phyloP scores from a whole-genome alignment of 2,888 invertebrate species.

The Saturnia japonica region DNA sequence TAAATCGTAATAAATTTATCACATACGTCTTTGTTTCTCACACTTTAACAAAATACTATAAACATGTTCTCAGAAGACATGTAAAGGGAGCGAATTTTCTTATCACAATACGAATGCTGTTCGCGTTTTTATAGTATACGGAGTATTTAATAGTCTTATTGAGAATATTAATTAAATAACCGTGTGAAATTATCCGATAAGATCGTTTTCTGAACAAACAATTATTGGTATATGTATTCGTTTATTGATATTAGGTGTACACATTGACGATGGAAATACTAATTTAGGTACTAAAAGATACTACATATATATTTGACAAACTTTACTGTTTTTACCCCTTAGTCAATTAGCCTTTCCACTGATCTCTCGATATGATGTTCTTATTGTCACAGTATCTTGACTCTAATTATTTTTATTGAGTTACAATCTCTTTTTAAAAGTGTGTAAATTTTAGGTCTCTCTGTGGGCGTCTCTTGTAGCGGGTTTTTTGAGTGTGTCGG shows the following conservation, averaged over 20 bases:
- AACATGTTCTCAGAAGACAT: neutral
- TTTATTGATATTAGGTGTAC: neutral
- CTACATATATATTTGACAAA: too few species aligned
- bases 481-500: too few species aligned
- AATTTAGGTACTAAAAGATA: too few species aligned
- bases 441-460: too few species aligned
- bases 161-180: constrained; percentile 32
- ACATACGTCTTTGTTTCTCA: neutral
- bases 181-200: constrained; percentile 18
- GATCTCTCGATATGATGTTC: neutral
- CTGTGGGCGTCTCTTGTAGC: too few species aligned
- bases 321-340: too few species aligned
- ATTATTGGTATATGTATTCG: neutral
- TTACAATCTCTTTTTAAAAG: neutral
- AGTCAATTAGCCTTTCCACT: too few species aligned
- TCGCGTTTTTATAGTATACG: constrained; percentile 21
- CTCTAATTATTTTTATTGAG: neutral
- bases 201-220: neutral
- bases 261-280: too few species aligned
- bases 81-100: constrained; percentile 13
- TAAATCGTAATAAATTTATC: neutral
- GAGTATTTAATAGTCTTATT: constrained; percentile 32
- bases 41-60: neutral
- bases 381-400: neutral
- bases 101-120: constrained; percentile 13